Base-by-base conservation (phyloP, 2,797 vertebrate species). In the Crocidura indochinensis region DNA sequence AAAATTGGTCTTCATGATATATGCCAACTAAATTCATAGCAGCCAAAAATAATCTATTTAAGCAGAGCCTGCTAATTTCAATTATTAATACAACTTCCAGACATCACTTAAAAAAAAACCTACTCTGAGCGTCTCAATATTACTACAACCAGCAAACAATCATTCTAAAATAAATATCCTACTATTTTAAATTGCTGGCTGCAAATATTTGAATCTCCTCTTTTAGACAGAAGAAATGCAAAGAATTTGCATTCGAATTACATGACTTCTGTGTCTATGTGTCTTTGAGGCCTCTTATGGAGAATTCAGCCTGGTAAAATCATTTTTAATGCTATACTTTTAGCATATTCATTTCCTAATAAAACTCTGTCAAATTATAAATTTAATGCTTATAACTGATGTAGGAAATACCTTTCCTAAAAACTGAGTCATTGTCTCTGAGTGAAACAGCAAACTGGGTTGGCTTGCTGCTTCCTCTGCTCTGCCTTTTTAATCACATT, bases 41-140 rank as follows among this genome's bases (percentile, higher is more conserved):
- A 88, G 64, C 78, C 83, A 74, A 47, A 90, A 89, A 5, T 38
- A 93, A 88, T 84, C 72, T 53, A 85, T 79, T 84, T 72, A 83
- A 79, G 29, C n/a, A 90, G n/a, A 60, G 67, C 17, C 91, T 92
- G 77, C 67, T 90, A 93, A 96, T 96, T 77, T 60, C 86, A 84
- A 88, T 92, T 93, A 88, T 77, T 95, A 96, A 95, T 17, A 94
- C 29, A 71, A 78, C 91, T 93, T 95, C 86, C 90, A 96, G 88
- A 92, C 12, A 84, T 22, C 20, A 69, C 60, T 69, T 14, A 76
- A 89, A 65, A 92, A 92, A 83, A 82, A 26, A 44, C 79, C 87
- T 86, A 31, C 22, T 82, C 67, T 88, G 17, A 84, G 65, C 91
- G 26, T 53, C 15, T 64, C 29, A 46, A 26, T 62, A 24, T 82